Evolutionary conservation across 2,797 vertebrate species (phyloP).

Genomic region (Galago senegalensis): DNA sequence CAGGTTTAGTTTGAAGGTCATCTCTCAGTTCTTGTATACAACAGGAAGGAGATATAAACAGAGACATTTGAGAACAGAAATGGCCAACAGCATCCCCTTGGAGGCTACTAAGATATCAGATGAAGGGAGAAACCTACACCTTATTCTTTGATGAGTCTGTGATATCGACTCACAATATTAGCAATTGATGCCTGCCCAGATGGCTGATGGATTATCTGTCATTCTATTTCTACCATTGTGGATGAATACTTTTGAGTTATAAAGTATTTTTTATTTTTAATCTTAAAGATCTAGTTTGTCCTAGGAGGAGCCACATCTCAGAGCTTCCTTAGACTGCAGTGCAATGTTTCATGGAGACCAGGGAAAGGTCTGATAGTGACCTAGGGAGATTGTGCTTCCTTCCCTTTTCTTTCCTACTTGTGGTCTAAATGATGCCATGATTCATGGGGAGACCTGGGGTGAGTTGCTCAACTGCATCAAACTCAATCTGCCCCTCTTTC

Average conservation of each 20-base stretch:
- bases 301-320: background rate
- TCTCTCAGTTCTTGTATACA: background rate
- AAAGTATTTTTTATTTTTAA: background rate
- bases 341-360: background rate
- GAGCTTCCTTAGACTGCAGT: background rate
- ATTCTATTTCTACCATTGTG: background rate
- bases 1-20: conserved; percentile 26
- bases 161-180: background rate
- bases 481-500: background rate
- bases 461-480: background rate
- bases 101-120: conserved; percentile 25
- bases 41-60: background rate
- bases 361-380: background rate
- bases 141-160: background rate
- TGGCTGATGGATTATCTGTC: background rate
- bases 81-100: background rate
- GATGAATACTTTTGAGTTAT: background rate
- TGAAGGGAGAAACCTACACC: background rate
- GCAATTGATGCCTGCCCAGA: background rate
- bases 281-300: conserved; percentile 9
- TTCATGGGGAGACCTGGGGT: background rate
- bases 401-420: background rate
- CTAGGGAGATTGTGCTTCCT: background rate
- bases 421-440: conserved; percentile 44
- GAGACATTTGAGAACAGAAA: background rate